Evolutionary conservation across 1,140 invertebrate genomes (phyloP).

Genomic region (Dysdera silvatica): DNA sequence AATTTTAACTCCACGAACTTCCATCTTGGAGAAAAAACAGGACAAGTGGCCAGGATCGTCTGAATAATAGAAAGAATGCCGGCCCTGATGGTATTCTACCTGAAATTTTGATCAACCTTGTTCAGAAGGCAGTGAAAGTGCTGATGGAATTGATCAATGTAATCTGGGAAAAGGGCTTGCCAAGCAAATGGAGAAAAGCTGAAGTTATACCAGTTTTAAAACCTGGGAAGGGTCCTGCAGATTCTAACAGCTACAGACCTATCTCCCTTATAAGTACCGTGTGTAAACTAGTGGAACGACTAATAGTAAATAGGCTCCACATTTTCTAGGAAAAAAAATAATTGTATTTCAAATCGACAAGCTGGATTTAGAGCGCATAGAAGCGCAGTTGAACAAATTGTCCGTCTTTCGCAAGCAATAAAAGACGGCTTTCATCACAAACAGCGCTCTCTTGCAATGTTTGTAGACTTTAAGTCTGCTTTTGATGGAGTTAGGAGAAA

Average conservation of each 20-base stretch:
- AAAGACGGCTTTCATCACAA: not conserved
- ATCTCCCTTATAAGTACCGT: not conserved
- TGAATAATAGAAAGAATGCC: too few species aligned
- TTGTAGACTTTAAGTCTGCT: not conserved
- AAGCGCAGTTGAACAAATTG: not conserved
- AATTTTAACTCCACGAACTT: too few species aligned
- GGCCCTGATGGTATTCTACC: too few species aligned
- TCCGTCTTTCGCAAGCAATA: not conserved
- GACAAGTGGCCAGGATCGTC: too few species aligned
- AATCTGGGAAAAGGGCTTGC: too few species aligned
- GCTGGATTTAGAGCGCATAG: not conserved
- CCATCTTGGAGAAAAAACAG: too few species aligned
- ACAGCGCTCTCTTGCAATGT: not conserved
- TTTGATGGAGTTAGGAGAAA: not conserved
- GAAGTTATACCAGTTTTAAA: conserved; percentile 1
- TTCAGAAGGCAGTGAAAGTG: too few species aligned
- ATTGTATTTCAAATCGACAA: not conserved
- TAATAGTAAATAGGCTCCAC: not conserved
- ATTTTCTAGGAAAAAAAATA: conserved; percentile 3
- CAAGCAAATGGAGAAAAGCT: not conserved
- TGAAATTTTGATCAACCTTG: too few species aligned
- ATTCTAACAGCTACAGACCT: not conserved
- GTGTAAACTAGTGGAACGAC: not conserved
- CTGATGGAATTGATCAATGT: too few species aligned
- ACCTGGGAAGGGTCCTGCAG: not conserved